phyloP scores from a whole-genome alignment of 2,797 vertebrate genomes.

The Sus cebifrons region DNA sequence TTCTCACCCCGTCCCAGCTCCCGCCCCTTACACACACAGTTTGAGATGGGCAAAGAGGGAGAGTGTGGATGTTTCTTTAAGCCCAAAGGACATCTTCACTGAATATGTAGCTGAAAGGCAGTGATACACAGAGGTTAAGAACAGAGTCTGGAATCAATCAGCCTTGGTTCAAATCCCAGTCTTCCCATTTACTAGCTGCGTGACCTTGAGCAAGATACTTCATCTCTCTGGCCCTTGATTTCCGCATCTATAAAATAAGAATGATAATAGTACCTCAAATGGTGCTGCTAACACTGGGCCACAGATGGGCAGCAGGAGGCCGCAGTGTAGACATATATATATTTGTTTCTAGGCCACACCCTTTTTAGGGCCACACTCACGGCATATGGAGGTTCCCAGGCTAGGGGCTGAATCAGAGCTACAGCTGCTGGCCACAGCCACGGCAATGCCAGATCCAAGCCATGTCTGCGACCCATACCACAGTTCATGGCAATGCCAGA shows the following conservation, averaged over 20 bases:
- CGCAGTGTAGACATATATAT: neutral
- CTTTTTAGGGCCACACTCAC: too few relatives aligned
- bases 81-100: neutral
- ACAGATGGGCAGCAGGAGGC: neutral
- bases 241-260: neutral
- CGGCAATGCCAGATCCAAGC: too few relatives aligned
- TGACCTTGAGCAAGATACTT: neutral
- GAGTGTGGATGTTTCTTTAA: neutral
- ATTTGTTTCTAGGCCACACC: too few relatives aligned
- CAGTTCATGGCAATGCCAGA: too few relatives aligned
- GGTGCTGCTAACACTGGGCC: neutral
- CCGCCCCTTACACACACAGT: neutral
- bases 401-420: too few relatives aligned
- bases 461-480: too few relatives aligned
- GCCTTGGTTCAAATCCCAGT: conserved; percentile 23
- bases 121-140: neutral
- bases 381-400: too few relatives aligned
- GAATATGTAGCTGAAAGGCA: neutral
- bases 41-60: neutral
- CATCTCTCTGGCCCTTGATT: neutral
- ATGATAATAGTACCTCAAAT: neutral
- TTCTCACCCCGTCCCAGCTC: neutral
- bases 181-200: neutral
- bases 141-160: neutral
- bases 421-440: too few relatives aligned